Base-by-base conservation (phyloP, 2,888 invertebrate species). In the Brachyopa scutellaris region DNA sequence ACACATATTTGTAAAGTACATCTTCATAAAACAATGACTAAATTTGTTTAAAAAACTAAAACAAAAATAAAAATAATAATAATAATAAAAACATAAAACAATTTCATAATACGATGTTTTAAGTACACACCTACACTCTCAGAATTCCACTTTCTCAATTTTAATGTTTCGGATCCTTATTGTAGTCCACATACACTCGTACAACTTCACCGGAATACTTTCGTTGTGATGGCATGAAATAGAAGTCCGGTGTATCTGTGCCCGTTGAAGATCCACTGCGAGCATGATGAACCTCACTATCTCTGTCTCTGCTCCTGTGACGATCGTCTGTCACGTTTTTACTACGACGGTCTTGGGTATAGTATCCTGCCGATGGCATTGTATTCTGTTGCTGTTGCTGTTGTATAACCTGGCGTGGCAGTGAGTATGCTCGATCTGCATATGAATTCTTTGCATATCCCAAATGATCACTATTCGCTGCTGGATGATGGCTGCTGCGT, bases 181-280 rank as follows among this genome's bases (percentile, higher is more conserved):
- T 95, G 88, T 95, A 95, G 89, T 95, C 95, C 31, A 96, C 96
- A 89, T 95, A 96, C 38, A 96, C 96, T 86, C 96, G 92, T 64
- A 96, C 95, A 26, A 95, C 95, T 92, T 97, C 97, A 85, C 97
- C 97, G 87, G 97, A 97, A 91, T 97, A 97, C 90, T 97, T 97
- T 84, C 97, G 91, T 89, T 97, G 97, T 82, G 96, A 96, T 47
- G 97, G 97, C 97, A 97, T 97, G 90, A 97, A 97, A 91, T 97
- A 97, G 91, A 97, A 97, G 91, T 97, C 97, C 0, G 97, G 91
- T 55, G 90, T 91, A 85, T 91, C 90, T 1, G 89, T 87, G 19
- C 91, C 90, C 13, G 88, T 88, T 72, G 88, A 89, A 15, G 86
- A 86, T 42, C 85, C 86, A 61, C 87, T 77, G 9, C 89, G 88